Evolutionary conservation across 2,113 vertebrate genomes (phyloP).

Genomic region (Gadus chalcogrammus): DNA sequence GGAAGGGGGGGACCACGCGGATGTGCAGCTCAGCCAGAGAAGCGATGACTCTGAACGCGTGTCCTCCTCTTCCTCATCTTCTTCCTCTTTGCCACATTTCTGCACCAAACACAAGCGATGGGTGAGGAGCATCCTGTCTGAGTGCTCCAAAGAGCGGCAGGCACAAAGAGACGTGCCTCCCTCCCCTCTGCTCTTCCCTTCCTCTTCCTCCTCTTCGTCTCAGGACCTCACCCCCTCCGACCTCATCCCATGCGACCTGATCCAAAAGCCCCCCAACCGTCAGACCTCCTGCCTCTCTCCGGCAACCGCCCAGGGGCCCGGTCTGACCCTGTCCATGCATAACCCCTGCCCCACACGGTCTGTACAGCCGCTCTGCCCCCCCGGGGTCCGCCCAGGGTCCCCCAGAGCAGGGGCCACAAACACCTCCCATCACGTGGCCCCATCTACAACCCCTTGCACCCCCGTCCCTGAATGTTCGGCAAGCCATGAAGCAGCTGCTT

Average conservation of each 20-base stretch:
- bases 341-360: background rate
- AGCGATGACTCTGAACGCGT: background rate
- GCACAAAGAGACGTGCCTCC: constrained; percentile 13
- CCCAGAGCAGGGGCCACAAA: background rate
- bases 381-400: background rate
- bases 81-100: constrained; percentile 41
- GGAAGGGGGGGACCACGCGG: background rate
- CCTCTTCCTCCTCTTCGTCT: constrained; percentile 45
- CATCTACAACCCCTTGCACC: background rate
- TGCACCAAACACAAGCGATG: constrained; percentile 69
- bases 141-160: constrained; percentile 47
- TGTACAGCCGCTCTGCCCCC: background rate
- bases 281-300: background rate
- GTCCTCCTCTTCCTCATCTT: background rate
- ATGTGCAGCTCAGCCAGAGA: background rate
- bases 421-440: constrained; percentile 4
- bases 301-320: background rate
- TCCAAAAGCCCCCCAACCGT: background rate
- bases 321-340: background rate
- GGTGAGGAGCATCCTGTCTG: constrained; percentile 65
- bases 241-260: constrained; percentile 14
- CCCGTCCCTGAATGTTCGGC: background rate
- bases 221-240: constrained; percentile 51
- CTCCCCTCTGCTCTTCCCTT: constrained; percentile 31
- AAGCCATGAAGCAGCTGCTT: background rate